Evolutionary conservation across 2,113 vertebrate species (phyloP).

Genomic region (Pterocles gutturalis): DNA sequence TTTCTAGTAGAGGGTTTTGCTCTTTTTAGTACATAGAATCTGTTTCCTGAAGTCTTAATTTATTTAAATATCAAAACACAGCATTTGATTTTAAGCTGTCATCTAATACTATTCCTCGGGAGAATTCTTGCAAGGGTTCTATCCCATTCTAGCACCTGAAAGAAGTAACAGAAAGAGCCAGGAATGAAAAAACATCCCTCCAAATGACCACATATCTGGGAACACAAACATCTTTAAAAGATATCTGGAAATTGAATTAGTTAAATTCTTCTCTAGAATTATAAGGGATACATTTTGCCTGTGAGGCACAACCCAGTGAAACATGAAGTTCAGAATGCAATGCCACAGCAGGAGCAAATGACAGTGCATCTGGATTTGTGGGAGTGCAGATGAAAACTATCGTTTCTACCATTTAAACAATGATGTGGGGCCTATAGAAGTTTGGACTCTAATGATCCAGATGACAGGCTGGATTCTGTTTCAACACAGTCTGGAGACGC

Average conservation of each 20-base stretch:
- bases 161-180: background rate
- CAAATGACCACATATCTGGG: background rate
- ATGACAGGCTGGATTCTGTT: constrained; percentile 15
- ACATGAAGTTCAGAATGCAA: constrained; percentile 12
- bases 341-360: constrained; percentile 8
- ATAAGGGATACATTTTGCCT: background rate
- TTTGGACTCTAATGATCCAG: constrained; percentile 1
- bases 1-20: background rate
- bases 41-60: constrained; percentile 4
- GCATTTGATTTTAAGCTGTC: background rate
- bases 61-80: background rate
- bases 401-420: constrained; percentile 3
- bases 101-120: background rate
- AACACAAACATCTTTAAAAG: background rate
- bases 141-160: background rate
- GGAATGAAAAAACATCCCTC: background rate
- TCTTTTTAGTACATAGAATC: background rate
- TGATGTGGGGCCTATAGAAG: background rate
- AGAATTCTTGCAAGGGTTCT: background rate
- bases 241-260: background rate
- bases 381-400: constrained; percentile 7
- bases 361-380: background rate
- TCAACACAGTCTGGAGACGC: background rate
- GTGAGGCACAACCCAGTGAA: background rate
- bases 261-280: background rate